phyloP scores from a whole-genome alignment of 2,113 vertebrate genomes.

The Sterrhoptilus dennistouni region DNA sequence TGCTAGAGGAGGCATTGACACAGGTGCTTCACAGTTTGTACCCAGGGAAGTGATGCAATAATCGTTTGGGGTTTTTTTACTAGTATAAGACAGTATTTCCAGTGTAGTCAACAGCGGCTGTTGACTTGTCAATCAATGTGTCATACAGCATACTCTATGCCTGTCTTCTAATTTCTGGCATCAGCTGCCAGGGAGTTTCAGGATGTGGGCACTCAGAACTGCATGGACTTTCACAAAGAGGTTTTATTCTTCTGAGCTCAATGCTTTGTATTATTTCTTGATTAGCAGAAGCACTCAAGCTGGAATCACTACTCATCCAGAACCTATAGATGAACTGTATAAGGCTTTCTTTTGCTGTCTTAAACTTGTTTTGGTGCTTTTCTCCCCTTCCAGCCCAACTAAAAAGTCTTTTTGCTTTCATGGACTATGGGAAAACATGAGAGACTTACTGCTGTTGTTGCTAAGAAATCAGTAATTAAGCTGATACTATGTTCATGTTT shows the following conservation, averaged over 20 bases:
- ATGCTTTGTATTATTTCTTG: background rate
- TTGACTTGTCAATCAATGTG: background rate
- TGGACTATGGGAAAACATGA: background rate
- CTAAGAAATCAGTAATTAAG: background rate
- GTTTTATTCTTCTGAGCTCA: constrained; percentile 12
- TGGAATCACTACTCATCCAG: background rate
- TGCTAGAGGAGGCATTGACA: background rate
- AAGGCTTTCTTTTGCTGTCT: background rate
- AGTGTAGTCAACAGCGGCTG: background rate
- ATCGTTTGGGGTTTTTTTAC: background rate
- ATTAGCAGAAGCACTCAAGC: background rate
- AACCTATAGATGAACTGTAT: background rate
- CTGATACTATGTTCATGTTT: background rate
- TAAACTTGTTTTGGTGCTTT: background rate
- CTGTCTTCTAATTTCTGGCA: background rate
- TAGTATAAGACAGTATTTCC: background rate
- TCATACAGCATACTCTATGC: background rate
- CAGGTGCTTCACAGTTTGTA: background rate
- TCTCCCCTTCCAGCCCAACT: background rate
- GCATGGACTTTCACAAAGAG: background rate
- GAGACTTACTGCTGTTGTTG: background rate
- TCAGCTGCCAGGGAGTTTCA: background rate
- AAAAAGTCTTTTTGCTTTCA: background rate
- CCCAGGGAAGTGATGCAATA: background rate
- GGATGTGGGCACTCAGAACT: background rate